Evolutionary conservation across 2,888 invertebrate genomes (phyloP), one percentile per base, ranked within the genome.

Genomic region (Capitulum mitella): DNA sequence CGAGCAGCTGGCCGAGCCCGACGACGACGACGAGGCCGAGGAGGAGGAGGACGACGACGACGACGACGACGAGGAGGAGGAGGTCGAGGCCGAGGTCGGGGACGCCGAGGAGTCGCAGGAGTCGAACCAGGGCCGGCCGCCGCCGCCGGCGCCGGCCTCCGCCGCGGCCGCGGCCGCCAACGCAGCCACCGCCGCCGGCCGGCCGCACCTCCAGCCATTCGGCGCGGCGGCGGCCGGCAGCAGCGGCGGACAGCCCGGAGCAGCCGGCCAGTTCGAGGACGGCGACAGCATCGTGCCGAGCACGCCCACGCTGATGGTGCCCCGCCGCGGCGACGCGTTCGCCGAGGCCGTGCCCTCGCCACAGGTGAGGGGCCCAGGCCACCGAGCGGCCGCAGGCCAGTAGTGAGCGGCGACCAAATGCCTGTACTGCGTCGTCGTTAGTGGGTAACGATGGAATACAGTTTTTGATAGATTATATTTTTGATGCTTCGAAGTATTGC

Each of bases 321-420:
- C 94, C 6, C 87, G 93, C 80, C 89, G 94, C 80, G 91, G 90
- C 80, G 95, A 95, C 85, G 94, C 94, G 78, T 94, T 94, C 87
- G 93, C 94, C 61, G 94, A 95, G 85, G 95, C 95, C 75, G 93
- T 96, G 58, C 95, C 95, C 85, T 96, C 96, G 0, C 96, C 96
- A 10, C 91, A 92, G 86, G 91, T 92, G 51, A 79, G 80, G 8
- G 79, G 80, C 22, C n/a, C n/a, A n/a, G n/a, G n/a, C n/a, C n/a
- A n/a, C 6, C 43, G 43, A 5, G 43, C 43, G 43, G 43, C 43
- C 6, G 43, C 43, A 43, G 43, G 43, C 43, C 12, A 12, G 43
- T 12, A 12, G 43, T 12, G 43, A 43, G 43, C 43, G 6, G 43
- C 12, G 43, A n/a, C n/a, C n/a, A n/a, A n/a, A n/a, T n/a, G n/a